These are phyloP conservation scores for Geotrypetes seraphini DNA, from an alignment of 2,797 vertebrate genomes.

Conservation along the genomic window DNA sequence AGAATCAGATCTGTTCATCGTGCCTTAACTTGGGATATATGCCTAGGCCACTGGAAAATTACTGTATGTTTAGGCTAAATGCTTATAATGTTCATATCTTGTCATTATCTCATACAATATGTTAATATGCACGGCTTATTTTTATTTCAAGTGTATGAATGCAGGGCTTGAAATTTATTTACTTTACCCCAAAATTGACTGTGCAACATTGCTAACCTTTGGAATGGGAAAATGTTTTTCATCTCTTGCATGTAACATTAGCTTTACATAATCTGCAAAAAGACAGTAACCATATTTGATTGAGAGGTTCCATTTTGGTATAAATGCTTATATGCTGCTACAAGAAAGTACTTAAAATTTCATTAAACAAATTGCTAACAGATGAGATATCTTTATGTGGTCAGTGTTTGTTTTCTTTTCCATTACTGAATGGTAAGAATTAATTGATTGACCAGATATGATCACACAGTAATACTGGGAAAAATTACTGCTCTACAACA, in stretches of 20 bases:
- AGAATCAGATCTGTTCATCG: neutral
- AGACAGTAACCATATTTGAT: conserved; percentile 14
- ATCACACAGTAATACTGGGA: too few species aligned
- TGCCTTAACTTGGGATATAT: conserved; percentile 10
- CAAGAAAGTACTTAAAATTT: conserved; percentile 14
- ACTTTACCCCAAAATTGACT: conserved; percentile 5
- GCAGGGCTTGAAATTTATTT: neutral
- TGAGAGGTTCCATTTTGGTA: conserved; percentile 2
- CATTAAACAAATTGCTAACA: conserved; percentile 33
- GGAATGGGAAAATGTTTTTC: conserved; percentile 1
- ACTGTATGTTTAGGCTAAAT: conserved; percentile 3
- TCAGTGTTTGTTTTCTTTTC: too few species aligned
- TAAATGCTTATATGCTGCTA: conserved; percentile 22
- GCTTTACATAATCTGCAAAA: conserved; percentile 13
- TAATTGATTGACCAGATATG: too few species aligned
- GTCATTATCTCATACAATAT: conserved; percentile 7
- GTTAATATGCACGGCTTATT: neutral
- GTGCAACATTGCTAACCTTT: conserved; percentile 1
- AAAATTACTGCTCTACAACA: too few species aligned
- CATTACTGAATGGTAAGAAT: too few species aligned
- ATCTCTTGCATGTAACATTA: conserved; percentile 19
- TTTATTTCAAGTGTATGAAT: conserved; percentile 6
- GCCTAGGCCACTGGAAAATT: conserved; percentile 3
- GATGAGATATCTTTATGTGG: too few species aligned
- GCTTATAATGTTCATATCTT: conserved; percentile 4